Evolutionary conservation across 2,113 vertebrate genomes (phyloP).

Genomic region (Orientallactaga bullata): DNA sequence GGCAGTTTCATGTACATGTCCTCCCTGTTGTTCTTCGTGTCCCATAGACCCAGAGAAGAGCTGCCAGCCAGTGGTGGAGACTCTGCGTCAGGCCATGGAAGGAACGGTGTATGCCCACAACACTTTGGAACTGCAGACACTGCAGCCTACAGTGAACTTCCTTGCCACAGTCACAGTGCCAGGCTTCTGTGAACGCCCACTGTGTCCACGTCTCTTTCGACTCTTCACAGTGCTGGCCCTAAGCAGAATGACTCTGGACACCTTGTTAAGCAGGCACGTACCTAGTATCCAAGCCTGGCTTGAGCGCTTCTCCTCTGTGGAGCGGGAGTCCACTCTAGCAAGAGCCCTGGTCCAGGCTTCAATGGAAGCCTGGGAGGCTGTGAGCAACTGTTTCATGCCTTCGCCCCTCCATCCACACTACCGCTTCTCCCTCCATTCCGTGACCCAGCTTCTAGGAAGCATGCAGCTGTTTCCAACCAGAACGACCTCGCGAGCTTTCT

Average conservation of each 20-base stretch:
- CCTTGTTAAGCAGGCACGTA: conserved; percentile 87
- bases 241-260: conserved; percentile 79
- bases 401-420: conserved; percentile 82
- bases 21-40: background rate
- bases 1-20: background rate
- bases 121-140: conserved; percentile 80
- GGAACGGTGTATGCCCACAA: conserved; percentile 82
- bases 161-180: conserved; percentile 84
- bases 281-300: conserved; percentile 88
- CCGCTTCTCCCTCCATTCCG: conserved; percentile 88
- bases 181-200: conserved; percentile 63
- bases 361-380: conserved; percentile 83
- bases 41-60: conserved; percentile 85
- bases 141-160: conserved; percentile 85
- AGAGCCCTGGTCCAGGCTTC: conserved; percentile 88
- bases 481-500: conserved; percentile 4
- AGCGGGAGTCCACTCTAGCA: conserved; percentile 80
- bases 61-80: conserved; percentile 88
- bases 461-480: conserved; percentile 86
- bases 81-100: conserved; percentile 89
- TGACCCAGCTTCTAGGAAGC: conserved; percentile 89
- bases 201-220: conserved; percentile 89
- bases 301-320: conserved; percentile 79
- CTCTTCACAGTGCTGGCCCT: conserved; percentile 90
- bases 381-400: conserved; percentile 82